Base-by-base conservation (phyloP, 2,888 invertebrate genomes). In the Myopa tessellatipennis region DNA sequence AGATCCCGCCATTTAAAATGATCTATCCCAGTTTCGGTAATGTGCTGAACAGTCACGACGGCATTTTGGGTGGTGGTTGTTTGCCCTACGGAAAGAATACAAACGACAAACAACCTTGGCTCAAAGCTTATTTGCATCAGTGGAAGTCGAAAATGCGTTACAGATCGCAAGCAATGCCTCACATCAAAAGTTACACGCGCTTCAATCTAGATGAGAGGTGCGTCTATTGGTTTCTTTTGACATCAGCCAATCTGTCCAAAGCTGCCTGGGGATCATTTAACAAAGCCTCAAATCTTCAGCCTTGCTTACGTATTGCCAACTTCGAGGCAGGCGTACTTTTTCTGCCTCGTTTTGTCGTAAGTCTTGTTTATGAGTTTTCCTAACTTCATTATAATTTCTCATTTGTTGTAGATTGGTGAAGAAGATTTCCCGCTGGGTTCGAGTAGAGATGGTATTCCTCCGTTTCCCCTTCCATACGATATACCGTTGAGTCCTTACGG, bases 211-310 rank as follows among this genome's bases (percentile, higher is more conserved):
- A 96, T 0, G 85, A 88, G 0, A 84, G 84, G 60, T 82, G 82
- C 0, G 81, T 90, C n/a, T 87, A 89, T 78, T 99, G 94, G 94
- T 96, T 95, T 87, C 89, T 96, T 0, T 90, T 98, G 0, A 98
- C 98, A 0, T 98, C 98, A 75, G 97, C 96, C 0, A 99, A 99
- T 90, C 90, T 98, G 50, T 99, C 98, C 14, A 98, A 98, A 90
- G 97, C 98, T 1, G 99, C 99, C 0, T 99, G 99, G 99, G 99
- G 99, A 61, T 90, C 90, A 12, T 88, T 91, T 10, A 93, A 92
- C 80, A 92, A 91, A 79, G 92, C 91, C 63, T 79, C 85, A 4
- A 84, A 92, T 90, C 88, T 92, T 89, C 91, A 92, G 87, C 89
- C 89, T 0, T 91, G 91, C 0, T 86, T 91, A 1, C 92, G 94